phyloP scores from a whole-genome alignment of 2,888 invertebrate genomes.

The Cosmorhoe ocellata region DNA sequence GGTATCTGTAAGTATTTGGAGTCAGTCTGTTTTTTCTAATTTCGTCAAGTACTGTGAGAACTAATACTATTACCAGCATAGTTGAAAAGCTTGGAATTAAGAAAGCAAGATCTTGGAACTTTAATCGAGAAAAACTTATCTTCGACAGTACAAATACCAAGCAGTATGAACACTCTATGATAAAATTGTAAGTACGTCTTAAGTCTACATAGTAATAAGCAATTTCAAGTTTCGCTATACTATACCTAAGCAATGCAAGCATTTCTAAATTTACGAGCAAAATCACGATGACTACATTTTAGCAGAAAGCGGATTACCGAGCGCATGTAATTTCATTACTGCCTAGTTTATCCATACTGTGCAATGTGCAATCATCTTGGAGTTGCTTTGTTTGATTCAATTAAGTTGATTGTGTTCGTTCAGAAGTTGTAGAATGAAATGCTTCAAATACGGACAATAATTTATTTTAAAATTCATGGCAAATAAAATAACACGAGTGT shows the following conservation, averaged over 20 bases:
- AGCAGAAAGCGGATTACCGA: no score
- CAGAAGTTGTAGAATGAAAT: conserved; percentile 17
- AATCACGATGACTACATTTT: no score
- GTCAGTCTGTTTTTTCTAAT: not conserved
- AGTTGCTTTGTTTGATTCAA: conserved; percentile 14
- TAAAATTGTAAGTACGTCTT: no score
- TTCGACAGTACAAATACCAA: conserved; percentile 4
- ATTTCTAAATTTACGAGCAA: no score
- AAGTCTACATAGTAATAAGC: no score
- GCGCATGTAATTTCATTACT: not conserved
- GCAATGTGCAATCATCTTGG: not conserved
- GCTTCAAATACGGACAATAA: conserved; percentile 45
- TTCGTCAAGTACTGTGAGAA: not conserved
- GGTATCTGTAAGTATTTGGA: no score
- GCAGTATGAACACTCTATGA: not conserved
- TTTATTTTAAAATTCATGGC: conserved; percentile 68
- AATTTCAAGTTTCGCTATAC: no score
- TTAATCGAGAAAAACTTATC: conserved; percentile 22
- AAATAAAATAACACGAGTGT: conserved; percentile 61
- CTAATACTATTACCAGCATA: conserved; percentile 10
- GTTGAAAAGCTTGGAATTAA: conserved; percentile 10
- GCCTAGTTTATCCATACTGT: not conserved
- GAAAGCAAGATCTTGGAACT: conserved; percentile 11
- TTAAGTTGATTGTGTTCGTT: conserved; percentile 20
- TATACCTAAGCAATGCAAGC: no score